These are phyloP conservation scores for Falco berigora DNA, from an alignment of 2,797 vertebrate genomes.

Conservation along the genomic window DNA sequence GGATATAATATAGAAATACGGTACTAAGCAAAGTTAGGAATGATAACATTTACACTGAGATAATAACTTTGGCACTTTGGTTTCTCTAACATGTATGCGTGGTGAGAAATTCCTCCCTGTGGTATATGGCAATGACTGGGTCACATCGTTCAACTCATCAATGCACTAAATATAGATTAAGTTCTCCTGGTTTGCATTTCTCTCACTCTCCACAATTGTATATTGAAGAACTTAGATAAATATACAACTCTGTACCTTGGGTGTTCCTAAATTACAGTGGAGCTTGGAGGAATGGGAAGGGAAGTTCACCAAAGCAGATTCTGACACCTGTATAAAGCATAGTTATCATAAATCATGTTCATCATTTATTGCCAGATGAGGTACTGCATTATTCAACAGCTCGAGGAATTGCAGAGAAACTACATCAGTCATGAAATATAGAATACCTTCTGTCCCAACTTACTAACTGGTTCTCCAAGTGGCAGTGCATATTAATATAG, in stretches of 20 bases:
- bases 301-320: slow-evolving; percentile 28
- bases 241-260: slow-evolving; percentile 2
- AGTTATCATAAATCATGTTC: slow-evolving; percentile 29
- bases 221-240: slow-evolving; percentile 21
- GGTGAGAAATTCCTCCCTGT: neutral
- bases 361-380: slow-evolving; percentile 28
- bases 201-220: neutral
- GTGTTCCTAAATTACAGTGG: slow-evolving; percentile 31
- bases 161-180: slow-evolving; percentile 24
- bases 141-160: slow-evolving; percentile 21
- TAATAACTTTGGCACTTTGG: slow-evolving; percentile 32
- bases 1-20: neutral
- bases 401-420: neutral
- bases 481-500: slow-evolving; percentile 21
- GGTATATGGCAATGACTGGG: neutral
- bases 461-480: slow-evolving; percentile 15
- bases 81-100: slow-evolving; percentile 26
- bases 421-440: slow-evolving; percentile 7
- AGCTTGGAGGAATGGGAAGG: neutral
- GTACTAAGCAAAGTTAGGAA: neutral
- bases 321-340: slow-evolving; percentile 45
- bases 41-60: slow-evolving; percentile 16
- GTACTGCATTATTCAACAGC: slow-evolving; percentile 33
- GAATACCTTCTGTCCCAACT: slow-evolving; percentile 16
- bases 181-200: neutral